phyloP scores from a whole-genome alignment of 2,888 invertebrate species.

The Prosopocoilus inquinatus region DNA sequence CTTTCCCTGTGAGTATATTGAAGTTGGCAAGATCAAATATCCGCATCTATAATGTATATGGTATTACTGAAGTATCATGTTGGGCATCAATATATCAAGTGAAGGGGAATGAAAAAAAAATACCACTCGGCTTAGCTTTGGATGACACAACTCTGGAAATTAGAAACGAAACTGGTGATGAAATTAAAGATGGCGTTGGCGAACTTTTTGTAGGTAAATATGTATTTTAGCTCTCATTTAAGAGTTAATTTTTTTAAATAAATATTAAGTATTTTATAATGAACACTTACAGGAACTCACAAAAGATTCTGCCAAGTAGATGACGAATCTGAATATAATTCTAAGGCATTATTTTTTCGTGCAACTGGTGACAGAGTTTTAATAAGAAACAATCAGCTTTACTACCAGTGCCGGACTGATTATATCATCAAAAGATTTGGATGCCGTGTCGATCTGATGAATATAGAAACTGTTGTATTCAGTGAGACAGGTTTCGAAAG shows the following conservation, averaged over 20 bases:
- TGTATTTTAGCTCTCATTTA: neutral
- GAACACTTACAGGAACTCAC: constrained; percentile 47
- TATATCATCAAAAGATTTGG: constrained; percentile 76
- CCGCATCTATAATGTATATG: constrained; percentile 80
- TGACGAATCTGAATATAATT: constrained; percentile 47
- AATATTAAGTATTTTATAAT: neutral
- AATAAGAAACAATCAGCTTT: constrained; percentile 53
- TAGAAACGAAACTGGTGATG: constrained; percentile 50
- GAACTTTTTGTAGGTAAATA: constrained; percentile 62
- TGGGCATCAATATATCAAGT: constrained; percentile 77
- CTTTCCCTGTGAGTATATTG: constrained; percentile 54
- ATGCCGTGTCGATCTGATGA: constrained; percentile 61
- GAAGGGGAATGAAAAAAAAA: constrained; percentile 44
- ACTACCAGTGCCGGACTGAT: constrained; percentile 67
- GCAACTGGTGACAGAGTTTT: constrained; percentile 74
- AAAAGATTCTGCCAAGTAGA: constrained; percentile 52
- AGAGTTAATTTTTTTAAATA: constrained; percentile 52
- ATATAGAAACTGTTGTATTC: constrained; percentile 56
- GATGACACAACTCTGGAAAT: constrained; percentile 66
- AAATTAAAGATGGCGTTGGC: constrained; percentile 54
- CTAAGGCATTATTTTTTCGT: constrained; percentile 49
- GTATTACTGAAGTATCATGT: constrained; percentile 91
- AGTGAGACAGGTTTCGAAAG: constrained; percentile 53
- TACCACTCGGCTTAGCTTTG: constrained; percentile 63
- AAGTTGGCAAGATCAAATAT: constrained; percentile 23